Evolutionary conservation across 2,797 vertebrate species (phyloP).

Genomic region (Sebastes variabilis): DNA sequence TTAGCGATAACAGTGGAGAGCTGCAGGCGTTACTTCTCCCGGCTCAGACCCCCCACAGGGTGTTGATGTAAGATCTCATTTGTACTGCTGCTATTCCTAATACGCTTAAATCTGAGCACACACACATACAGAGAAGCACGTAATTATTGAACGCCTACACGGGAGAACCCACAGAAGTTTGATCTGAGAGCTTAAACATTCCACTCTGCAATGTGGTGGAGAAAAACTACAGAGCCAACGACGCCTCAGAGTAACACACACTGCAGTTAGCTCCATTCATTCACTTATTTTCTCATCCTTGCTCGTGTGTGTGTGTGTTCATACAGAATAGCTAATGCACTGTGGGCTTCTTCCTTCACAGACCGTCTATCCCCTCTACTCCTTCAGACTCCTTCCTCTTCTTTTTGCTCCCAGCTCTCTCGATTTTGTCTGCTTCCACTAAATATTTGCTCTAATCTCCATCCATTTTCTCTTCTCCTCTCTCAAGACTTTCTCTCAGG

Average conservation of each 20-base stretch:
- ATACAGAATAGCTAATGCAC: constrained; percentile 55
- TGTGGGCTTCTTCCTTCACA: constrained; percentile 40
- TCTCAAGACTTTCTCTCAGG: constrained; percentile 16
- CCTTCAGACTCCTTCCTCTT: constrained; percentile 27
- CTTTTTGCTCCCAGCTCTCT: constrained; percentile 19
- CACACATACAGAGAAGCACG: not conserved
- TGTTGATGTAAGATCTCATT: constrained; percentile 68
- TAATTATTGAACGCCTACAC: constrained; percentile 15
- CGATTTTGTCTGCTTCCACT: constrained; percentile 44
- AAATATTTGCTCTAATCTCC: constrained; percentile 45
- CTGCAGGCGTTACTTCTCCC: constrained; percentile 57
- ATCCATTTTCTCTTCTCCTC: constrained; percentile 19
- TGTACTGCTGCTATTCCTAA: constrained; percentile 58
- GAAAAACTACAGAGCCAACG: constrained; percentile 29
- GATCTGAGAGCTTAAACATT: constrained; percentile 56
- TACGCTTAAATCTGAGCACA: constrained; percentile 43
- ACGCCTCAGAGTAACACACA: constrained; percentile 30
- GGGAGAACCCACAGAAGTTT: constrained; percentile 28
- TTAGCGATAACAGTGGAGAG: constrained; percentile 42
- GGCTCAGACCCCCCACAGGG: constrained; percentile 59
- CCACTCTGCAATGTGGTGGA: constrained; percentile 23
- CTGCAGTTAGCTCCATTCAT: constrained; percentile 50
- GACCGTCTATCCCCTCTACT: constrained; percentile 37
- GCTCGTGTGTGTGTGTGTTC: constrained; percentile 10
- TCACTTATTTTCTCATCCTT: constrained; percentile 60